Percentiles rank a stretch among this genome's conserved stretches.
phyloP scores from a whole-genome alignment of 2,888 invertebrate genomes.

The Nemapogon koenigi region DNA sequence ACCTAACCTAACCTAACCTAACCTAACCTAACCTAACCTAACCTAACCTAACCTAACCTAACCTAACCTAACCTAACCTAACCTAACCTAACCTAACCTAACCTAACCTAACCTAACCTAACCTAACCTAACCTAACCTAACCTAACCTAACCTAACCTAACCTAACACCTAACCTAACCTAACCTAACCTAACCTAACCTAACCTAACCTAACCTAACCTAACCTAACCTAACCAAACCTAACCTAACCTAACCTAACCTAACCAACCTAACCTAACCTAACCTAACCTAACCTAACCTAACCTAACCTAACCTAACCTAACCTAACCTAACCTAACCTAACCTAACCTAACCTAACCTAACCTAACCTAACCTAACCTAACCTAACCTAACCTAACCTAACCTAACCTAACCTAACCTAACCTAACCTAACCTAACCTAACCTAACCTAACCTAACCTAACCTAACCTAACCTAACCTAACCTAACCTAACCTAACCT shows the following conservation, averaged over 20 bases:
- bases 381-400: constrained; percentile 11
- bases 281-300: constrained; percentile 11
- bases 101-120: constrained; percentile 5
- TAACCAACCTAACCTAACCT: constrained; percentile 9
- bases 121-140: constrained; percentile 4
- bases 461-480: constrained; percentile 11
- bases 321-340: constrained; percentile 11
- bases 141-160: constrained; percentile 10
- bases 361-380: constrained; percentile 11
- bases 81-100: constrained; percentile 6
- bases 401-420: constrained; percentile 11
- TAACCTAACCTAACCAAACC: constrained; percentile 9
- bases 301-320: constrained; percentile 10
- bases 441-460: constrained; percentile 11
- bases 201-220: constrained; percentile 9
- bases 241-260: constrained; percentile 10
- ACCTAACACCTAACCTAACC: constrained; percentile 10
- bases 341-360: constrained; percentile 11
- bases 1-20: constrained; percentile 8
- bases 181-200: constrained; percentile 9
- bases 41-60: constrained; percentile 10
- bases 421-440: constrained; percentile 11
- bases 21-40: constrained; percentile 9
- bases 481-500: constrained; percentile 11
- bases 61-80: constrained; percentile 10